Base-by-base conservation (phyloP, 2,888 invertebrate genomes). In the Andrena hattorfiana region DNA sequence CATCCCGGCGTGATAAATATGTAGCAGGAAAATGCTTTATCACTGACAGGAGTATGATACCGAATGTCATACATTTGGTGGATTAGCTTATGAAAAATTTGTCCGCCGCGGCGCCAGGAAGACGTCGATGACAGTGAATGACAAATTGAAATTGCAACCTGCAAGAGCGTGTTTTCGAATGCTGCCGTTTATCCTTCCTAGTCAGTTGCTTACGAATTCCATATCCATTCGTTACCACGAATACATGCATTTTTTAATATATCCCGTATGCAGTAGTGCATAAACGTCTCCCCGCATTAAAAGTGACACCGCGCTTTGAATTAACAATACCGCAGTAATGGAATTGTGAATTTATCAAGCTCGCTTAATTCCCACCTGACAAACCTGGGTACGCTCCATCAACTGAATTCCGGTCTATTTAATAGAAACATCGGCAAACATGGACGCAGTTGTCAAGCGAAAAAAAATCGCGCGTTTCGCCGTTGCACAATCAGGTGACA, bases 141-240 rank as follows among this genome's bases (percentile, higher is more conserved):
- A 80, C 72, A 77, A 80, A 80, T 80, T 80, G 80, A 77, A 80
- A 84, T 68, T 66, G 76, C 67, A 20, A 28, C 26, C 28, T 30
- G 67, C 54, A 69, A 35, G 32, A 60, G 48, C 72, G 7, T 6
- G 48, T 8, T 48, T 60, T 60, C 83, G 23, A 64, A 51, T 10
- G 54, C 48, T 59, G 16, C 49, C 66, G 73, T 77, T 83, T 73
- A 82, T 82, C 60, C 64, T 54, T 35, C n/a, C 8, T 20, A 10
- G 48, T 26, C 0, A 54, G 8, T 49, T 68, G 67, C 60, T 76
- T 73, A 81, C 63, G 63, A 67, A 78, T 73, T 68, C 76, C 60
- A 51, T 51, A 67, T 68, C 54, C 81, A 70, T 62, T 74, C 69
- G 26, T 68, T 59, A 28, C 32, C 13, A 0, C 23, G 80, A 26